Evolutionary conservation across 2,113 vertebrate species (phyloP), one percentile per base, ranked within the genome.

Genomic region (Conger conger): DNA sequence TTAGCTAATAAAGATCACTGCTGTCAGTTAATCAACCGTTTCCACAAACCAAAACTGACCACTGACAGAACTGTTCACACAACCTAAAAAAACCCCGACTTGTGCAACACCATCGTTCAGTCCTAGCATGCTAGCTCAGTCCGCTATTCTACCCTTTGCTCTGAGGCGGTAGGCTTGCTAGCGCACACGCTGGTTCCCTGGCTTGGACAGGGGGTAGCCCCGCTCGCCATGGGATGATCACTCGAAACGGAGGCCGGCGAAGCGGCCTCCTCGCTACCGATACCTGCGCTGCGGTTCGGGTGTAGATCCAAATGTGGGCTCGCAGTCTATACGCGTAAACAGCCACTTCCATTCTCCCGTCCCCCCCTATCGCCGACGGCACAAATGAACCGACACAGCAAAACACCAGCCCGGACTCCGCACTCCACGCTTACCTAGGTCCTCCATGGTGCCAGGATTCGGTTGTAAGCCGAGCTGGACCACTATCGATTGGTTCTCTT

Each of bases 381-480:
- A 63, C 73, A 77, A 37, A 36, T 30, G n/a, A 18, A 53, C 42
- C 73, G 30, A 53, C n/a, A 30, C n/a, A 30, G 42, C 30, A 36
- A 83, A 83, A 73, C 17, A 73, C 27, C 79, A 77, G 45, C 68
- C 16, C 16, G 5, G 73, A 78, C 42, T 30, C 45, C 40, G 54
- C 50, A 23, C 27, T 35, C 17, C 53, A 60, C 53, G 40, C 83
- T 80, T 50, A 84, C 83, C 83, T 79, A 84, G 53, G 77, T 84
- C 83, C 37, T 84, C 83, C 83, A 84, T 84, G 76, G 54, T 42
- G 33, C 73, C 77, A 79, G 42, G 36, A 84, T 37, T 79, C 33
- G 50, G 76, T 35, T 80, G 33, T 30, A 77, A 40, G 15, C 18
- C 35, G 33, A 77, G 45, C 53, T 27, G 23, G 53, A 79, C 77